Conservation (phyloP, 2,113 vertebrate species). For the Oostethus manadensis region DNA sequence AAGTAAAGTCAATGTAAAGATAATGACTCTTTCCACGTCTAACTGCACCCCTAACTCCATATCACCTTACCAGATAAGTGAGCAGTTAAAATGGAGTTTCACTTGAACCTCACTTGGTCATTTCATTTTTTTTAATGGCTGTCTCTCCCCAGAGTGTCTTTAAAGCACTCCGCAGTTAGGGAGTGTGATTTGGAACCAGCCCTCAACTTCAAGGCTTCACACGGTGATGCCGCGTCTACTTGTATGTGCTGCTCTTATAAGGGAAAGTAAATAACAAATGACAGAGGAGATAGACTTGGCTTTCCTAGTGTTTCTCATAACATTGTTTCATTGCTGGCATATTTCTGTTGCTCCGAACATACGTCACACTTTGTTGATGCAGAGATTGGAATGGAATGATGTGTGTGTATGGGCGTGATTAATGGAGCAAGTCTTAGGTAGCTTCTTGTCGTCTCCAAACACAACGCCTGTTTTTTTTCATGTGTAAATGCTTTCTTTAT, state of each 20-base stretch:
- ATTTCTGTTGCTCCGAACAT: constrained; percentile 61
- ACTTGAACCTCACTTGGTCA: constrained; percentile 51
- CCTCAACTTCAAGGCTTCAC: constrained; percentile 25
- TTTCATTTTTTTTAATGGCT: constrained; percentile 52
- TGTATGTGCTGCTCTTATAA: constrained; percentile 24
- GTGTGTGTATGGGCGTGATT: constrained; percentile 20
- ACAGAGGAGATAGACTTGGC: constrained; percentile 27
- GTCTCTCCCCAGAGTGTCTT: constrained; percentile 46
- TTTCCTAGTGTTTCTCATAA: constrained; percentile 52
- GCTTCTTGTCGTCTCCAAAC: constrained; percentile 29
- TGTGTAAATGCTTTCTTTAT: constrained; percentile 18
- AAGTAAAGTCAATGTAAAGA: constrained; percentile 49
- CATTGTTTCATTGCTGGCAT: constrained; percentile 59
- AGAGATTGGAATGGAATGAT: constrained; percentile 47
- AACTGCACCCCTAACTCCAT: constrained; percentile 53
- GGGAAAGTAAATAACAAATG: constrained; percentile 11
- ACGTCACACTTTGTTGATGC: constrained; percentile 60
- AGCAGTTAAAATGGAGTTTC: constrained; percentile 48
- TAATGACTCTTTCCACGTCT: constrained; percentile 54
- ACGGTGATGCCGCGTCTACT: constrained; percentile 15
- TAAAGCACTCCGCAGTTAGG: constrained; percentile 45
- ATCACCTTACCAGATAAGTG: constrained; percentile 57
- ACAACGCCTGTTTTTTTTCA: constrained; percentile 44
- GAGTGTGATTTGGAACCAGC: constrained; percentile 45
- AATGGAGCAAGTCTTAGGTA: constrained; percentile 15